phyloP scores from a whole-genome alignment of 2,888 invertebrate genomes.

The Sympetrum striolatum region DNA sequence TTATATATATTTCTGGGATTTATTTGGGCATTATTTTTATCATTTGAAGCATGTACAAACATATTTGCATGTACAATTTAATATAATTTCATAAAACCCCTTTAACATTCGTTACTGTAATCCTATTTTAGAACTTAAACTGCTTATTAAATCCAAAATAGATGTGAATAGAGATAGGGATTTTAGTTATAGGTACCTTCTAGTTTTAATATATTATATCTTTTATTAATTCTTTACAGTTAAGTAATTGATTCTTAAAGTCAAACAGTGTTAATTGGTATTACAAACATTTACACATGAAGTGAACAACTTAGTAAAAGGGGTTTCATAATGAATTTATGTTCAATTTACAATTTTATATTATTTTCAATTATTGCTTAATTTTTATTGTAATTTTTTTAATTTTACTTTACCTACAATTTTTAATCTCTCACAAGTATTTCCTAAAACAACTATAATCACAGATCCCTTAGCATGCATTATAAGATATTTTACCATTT shows the following conservation, averaged over 20 bases:
- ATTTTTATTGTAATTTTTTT: conserved; percentile 45
- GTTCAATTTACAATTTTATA: conserved; percentile 34
- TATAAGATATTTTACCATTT: not conserved
- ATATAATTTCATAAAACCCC: not conserved
- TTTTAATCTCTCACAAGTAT: not conserved
- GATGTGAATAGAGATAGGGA: not conserved
- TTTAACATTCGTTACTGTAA: not conserved
- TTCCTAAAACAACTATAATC: not conserved
- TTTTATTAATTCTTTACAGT: too few species aligned
- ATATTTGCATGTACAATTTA: conserved; percentile 11
- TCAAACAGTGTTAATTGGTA: not conserved
- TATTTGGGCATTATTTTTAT: conserved; percentile 44
- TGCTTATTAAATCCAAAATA: not conserved
- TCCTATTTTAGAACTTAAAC: not conserved
- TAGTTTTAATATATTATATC: not conserved
- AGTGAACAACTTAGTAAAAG: conserved; percentile 13
- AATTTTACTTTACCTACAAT: conserved; percentile 36
- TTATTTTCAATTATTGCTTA: conserved; percentile 46
- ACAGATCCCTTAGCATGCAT: conserved; percentile 24
- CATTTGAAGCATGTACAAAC: not conserved
- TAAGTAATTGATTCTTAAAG: too few species aligned
- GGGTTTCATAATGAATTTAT: not conserved
- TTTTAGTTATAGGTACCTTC: not conserved
- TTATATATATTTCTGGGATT: conserved; percentile 47
- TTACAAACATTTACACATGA: not conserved